Evolutionary conservation across 2,888 invertebrate species (phyloP), one percentile per base, ranked within the genome.

Genomic region (Watsonalla binaria): DNA sequence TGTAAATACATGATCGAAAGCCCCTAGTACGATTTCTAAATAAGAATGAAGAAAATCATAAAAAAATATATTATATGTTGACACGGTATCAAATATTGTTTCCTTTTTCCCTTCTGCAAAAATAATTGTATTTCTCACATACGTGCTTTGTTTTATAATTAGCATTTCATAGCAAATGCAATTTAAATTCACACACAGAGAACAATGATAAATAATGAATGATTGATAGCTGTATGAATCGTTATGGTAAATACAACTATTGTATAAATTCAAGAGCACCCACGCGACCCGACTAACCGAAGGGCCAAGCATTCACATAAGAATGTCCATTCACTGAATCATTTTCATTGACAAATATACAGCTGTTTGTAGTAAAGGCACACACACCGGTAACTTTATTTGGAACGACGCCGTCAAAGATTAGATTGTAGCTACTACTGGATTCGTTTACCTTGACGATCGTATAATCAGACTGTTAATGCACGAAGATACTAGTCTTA

Each of bases 271-370:
- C 57, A 60, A 59, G 51, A 54, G 56, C 65, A 51, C 74, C 72
- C 61, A 78, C 76, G 52, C 64, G 49, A 55, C 57, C 60, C 62
- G 57, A 63, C 52, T 63, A 70, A 69, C 65, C 64, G 61, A 63
- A 69, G 68, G 66, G 68, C 60, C 65, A 56, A 55, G 57, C 56
- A 59, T 57, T 63, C 57, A 59, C 58, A 57, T 54, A 55, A 71
- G 68, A 75, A 71, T 67, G 61, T 53, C 63, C 74, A 80, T 77
- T 80, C 75, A 78, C 70, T 69, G 69, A 69, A 72, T 62, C 51
- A 60, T 61, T 70, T 74, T 75, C 76, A 81, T 80, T 81, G 77
- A 78, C 70, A 69, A 72, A 63, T 59, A 51, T 57, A 68, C 72
- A 70, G 73, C 67, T 68, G 71, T 63, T 66, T 60, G 61, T 68